Evolutionary conservation across 2,797 vertebrate genomes (phyloP).

Genomic region (Gadopsis marmoratus): DNA sequence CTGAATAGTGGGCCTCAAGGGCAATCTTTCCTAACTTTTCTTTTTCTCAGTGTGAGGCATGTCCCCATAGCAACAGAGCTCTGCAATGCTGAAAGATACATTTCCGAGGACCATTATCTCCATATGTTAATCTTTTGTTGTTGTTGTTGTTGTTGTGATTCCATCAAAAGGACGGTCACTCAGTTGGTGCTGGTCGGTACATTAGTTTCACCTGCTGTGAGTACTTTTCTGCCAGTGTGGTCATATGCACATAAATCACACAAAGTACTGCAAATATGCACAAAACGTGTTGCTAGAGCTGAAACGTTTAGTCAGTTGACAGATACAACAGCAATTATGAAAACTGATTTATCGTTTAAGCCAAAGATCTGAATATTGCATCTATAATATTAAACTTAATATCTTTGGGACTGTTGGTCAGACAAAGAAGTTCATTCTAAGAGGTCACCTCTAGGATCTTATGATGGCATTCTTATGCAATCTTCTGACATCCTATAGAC

Average conservation of each 20-base stretch:
- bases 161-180: constrained; percentile 24
- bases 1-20: constrained; percentile 73
- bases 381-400: not conserved
- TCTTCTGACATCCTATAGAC: not conserved
- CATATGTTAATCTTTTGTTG: constrained; percentile 41
- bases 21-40: constrained; percentile 72
- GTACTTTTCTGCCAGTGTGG: constrained; percentile 20
- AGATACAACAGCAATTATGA: not conserved
- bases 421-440: not conserved
- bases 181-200: constrained; percentile 24
- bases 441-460: not conserved
- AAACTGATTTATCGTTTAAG: not conserved
- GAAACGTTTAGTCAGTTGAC: not conserved
- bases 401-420: not conserved
- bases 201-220: constrained; percentile 34
- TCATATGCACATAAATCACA: not conserved
- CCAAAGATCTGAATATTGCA: not conserved
- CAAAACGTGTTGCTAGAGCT: not conserved
- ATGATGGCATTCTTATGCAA: not conserved
- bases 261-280: not conserved
- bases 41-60: constrained; percentile 51
- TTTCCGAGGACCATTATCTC: constrained; percentile 49
- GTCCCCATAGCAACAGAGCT: constrained; percentile 80
- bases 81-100: constrained; percentile 62
- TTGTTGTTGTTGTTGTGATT: constrained; percentile 41